phyloP scores from a whole-genome alignment of 2,888 invertebrate species.

The Leucania comma region DNA sequence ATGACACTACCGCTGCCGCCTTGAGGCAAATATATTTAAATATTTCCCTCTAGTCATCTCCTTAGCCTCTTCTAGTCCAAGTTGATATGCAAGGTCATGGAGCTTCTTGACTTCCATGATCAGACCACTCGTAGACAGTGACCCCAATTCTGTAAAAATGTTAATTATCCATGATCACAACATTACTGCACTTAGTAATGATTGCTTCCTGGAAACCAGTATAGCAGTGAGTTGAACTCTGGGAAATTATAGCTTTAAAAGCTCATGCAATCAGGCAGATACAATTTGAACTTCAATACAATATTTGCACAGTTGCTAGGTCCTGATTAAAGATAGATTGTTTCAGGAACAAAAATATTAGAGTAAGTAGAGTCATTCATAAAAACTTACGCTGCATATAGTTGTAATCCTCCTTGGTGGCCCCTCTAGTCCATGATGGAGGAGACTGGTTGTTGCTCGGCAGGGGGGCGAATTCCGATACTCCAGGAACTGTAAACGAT shows the following conservation, averaged over 20 bases:
- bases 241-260: neutral
- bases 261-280: neutral
- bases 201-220: neutral
- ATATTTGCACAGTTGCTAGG: neutral
- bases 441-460: conserved; percentile 90
- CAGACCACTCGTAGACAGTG: conserved; percentile 95
- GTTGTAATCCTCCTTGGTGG: conserved; percentile 93
- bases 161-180: neutral
- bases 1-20: conserved; percentile 75
- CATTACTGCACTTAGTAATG: too few species aligned
- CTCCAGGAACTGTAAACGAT: conserved; percentile 95
- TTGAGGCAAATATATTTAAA: conserved; percentile 94
- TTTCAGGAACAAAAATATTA: neutral
- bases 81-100: conserved; percentile 98
- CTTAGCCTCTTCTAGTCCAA: conserved; percentile 98
- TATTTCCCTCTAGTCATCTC: conserved; percentile 99
- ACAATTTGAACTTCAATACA: neutral
- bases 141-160: conserved; percentile 92
- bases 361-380: too few species aligned
- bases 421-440: conserved; percentile 92
- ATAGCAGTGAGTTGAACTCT: neutral
- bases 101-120: conserved; percentile 98
- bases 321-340: neutral
- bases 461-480: conserved; percentile 95
- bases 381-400: conserved; percentile 94